A percentile compares a stretch with the other conserved stretches of the same genome.
phyloP scores from a whole-genome alignment of 2,888 invertebrate species.

The Leptarthrus brevirostris region DNA sequence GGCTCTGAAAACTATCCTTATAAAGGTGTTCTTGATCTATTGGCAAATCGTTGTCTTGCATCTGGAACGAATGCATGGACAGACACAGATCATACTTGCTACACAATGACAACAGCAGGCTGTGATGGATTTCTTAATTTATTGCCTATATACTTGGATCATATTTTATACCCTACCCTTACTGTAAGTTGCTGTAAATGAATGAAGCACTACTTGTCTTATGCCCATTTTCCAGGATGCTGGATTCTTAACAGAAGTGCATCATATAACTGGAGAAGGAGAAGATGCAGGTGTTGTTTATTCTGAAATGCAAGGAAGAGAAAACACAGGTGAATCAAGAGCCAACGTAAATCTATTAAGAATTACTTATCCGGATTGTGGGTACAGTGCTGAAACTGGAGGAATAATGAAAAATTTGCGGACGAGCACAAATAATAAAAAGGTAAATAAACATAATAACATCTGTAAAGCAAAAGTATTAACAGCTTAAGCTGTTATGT shows the following conservation, averaged over 20 bases:
- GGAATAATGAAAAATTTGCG: constrained; percentile 87
- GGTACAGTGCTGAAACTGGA: constrained; percentile 87
- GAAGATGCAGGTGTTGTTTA: constrained; percentile 95
- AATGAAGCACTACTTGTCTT: no score
- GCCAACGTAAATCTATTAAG: constrained; percentile 75
- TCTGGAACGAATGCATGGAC: constrained; percentile 95
- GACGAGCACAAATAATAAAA: constrained; percentile 81
- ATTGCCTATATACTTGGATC: constrained; percentile 92
- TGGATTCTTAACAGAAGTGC: constrained; percentile 89
- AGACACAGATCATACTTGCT: constrained; percentile 87
- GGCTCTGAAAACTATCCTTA: constrained; percentile 91
- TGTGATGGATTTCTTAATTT: constrained; percentile 87
- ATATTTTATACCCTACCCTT: constrained; percentile 85
- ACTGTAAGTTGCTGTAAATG: constrained; percentile 68
- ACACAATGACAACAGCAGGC: constrained; percentile 89
- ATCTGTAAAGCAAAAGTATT: no score
- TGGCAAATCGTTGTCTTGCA: constrained; percentile 90
- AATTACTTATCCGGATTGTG: constrained; percentile 82
- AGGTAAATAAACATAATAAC: constrained; percentile 76
- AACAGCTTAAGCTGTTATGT: neutral
- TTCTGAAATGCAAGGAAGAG: constrained; percentile 91
- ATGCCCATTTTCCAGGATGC: constrained; percentile 72
- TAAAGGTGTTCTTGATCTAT: constrained; percentile 87
- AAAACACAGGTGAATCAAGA: constrained; percentile 82
- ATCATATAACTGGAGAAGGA: constrained; percentile 89